These are phyloP conservation scores for Brachymystax lenok DNA, from an alignment of 2,797 vertebrate species.

Conservation along the genomic window DNA sequence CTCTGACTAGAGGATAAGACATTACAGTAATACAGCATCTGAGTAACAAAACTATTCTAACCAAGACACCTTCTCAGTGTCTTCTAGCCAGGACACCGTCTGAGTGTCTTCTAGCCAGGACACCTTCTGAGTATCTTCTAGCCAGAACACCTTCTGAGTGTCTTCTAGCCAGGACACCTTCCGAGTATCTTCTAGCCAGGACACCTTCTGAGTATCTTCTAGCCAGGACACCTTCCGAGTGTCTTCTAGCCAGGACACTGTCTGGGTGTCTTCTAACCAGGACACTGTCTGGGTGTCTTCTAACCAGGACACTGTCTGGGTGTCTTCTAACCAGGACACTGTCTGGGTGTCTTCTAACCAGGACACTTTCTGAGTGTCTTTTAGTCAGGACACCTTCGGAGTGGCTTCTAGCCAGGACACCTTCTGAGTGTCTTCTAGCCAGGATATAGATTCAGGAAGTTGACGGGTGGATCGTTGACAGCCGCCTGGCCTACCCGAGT, in stretches of 20 bases:
- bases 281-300: conserved; percentile 23
- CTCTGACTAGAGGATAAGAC: neutral
- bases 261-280: conserved; percentile 33
- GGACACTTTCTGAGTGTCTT: conserved; percentile 28
- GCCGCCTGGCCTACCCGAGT: conserved; percentile 56
- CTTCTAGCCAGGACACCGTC: conserved; percentile 24
- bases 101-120: conserved; percentile 37
- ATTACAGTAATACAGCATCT: neutral
- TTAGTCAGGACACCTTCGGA: conserved; percentile 22
- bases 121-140: conserved; percentile 23
- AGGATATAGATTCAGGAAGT: conserved; percentile 33
- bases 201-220: conserved; percentile 24
- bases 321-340: conserved; percentile 37
- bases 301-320: conserved; percentile 19
- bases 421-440: conserved; percentile 31
- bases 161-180: conserved; percentile 29
- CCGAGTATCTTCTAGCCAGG: conserved; percentile 32
- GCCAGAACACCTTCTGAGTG: conserved; percentile 27
- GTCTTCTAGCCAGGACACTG: conserved; percentile 31
- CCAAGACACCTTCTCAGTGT: conserved; percentile 17
- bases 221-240: conserved; percentile 27
- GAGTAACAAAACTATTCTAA: neutral
- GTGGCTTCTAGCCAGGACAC: conserved; percentile 37
- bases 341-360: conserved; percentile 29
- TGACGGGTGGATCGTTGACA: conserved; percentile 63